Base-by-base conservation (phyloP, 2,797 vertebrate species). In the Chaunax sp. region DNA sequence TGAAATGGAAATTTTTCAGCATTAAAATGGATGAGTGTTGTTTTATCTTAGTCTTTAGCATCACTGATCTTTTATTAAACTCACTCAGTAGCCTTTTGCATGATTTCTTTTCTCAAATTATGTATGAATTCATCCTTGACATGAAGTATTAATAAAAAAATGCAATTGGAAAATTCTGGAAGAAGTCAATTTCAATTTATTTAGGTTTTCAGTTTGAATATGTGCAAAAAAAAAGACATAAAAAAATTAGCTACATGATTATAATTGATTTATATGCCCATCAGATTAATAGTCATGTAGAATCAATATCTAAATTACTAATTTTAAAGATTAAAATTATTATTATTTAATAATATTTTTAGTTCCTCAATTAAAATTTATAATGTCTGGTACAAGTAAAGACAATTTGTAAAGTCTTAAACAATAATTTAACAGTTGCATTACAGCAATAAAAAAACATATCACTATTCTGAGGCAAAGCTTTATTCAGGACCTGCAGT, bases 21-120 rank as follows among this genome's bases (percentile, higher is more conserved):
- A 92, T 92, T 93, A 91, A 92, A 92, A 92, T 92, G 79, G 70
- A 92, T 90, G 87, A 89, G 75, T 91, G 79, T 89, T 89, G 82
- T 90, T 90, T 92, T 89, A 87, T n/a, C n/a, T 54, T 65, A 81
- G 78, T 90, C 78, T 85, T 89, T 85, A 84, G 81, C 78, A 77
- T 71, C 76, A 67, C 76, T 75, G 83, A 88, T 91, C 77, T 90
- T 90, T 90, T 91, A 88, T 88, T 90, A 80, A 89, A 85, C 78
- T 83, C 83, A 67, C 78, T 80, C 80, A 65, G 76, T 81, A 74
- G 84, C 75, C 75, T 77, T 83, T 83, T 80, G 58, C 72, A 41
- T 53, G 75, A 62, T 80, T 74, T n/a, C n/a, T n/a, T n/a, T n/a
- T n/a, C 74, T 63, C 77, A 82, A 89, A 89, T 92, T 90, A 90